phyloP scores from a whole-genome alignment of 2,888 invertebrate species.

The Ophion ventricosus region DNA sequence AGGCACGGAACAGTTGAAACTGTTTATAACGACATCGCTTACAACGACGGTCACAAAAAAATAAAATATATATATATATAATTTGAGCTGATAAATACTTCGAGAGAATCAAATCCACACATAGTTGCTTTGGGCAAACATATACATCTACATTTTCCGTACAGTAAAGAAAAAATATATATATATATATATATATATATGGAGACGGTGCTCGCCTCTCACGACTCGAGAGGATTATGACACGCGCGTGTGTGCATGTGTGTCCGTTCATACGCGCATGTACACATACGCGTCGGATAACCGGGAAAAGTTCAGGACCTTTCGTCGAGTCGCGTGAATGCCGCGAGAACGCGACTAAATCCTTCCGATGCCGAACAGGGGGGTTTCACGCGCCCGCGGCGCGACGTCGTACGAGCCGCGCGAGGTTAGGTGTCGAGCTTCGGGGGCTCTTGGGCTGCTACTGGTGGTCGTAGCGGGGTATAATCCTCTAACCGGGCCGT shows the following conservation, averaged over 20 bases:
- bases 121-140: too few species aligned
- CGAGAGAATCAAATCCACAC: too few species aligned
- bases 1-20: too few species aligned
- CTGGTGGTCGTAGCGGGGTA: conserved; percentile 52
- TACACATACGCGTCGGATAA: conserved; percentile 70
- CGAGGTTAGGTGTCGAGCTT: conserved; percentile 56
- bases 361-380: conserved; percentile 50
- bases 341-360: conserved; percentile 49
- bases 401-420: conserved; percentile 35
- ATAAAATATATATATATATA: too few species aligned
- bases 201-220: conserved; percentile 13
- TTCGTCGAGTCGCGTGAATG: conserved; percentile 75
- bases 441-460: conserved; percentile 56
- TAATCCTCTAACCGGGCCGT: conserved; percentile 76
- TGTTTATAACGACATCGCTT: too few species aligned
- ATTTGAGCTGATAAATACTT: too few species aligned
- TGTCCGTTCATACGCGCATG: conserved; percentile 57
- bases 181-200: background rate
- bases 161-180: background rate
- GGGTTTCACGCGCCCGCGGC: conserved; percentile 64
- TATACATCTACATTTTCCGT: too few species aligned
- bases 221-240: conserved; percentile 78
- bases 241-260: conserved; percentile 68
- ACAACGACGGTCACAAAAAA: too few species aligned
- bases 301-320: conserved; percentile 80